Percentiles rank a stretch among this genome's conserved stretches.
These are phyloP conservation scores for Brachystomella parvula DNA, from an alignment of 1,140 invertebrate genomes.

Conservation along the genomic window DNA sequence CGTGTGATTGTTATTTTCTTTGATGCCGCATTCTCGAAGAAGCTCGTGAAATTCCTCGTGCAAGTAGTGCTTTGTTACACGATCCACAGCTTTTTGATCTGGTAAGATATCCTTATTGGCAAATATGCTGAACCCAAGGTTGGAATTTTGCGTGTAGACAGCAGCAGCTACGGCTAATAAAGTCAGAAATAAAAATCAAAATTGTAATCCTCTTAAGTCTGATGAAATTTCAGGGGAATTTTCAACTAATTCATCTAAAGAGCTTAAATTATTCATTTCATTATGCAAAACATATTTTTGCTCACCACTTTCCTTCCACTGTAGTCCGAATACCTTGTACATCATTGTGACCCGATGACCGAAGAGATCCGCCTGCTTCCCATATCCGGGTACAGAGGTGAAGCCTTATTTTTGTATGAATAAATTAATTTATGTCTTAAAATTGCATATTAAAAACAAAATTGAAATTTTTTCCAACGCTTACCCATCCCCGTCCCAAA, in stretches of 20 bases:
- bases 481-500: constrained; percentile 35
- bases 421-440: too few species aligned
- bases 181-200: constrained; percentile 14
- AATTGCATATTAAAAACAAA: too few species aligned
- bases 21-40: constrained; percentile 4
- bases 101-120: constrained; percentile 31
- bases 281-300: background rate
- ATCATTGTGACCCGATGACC: constrained; percentile 26
- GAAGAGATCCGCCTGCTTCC: constrained; percentile 21
- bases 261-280: background rate
- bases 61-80: constrained; percentile 24
- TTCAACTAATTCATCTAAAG: background rate
- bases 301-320: constrained; percentile 35
- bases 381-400: constrained; percentile 30
- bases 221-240: background rate
- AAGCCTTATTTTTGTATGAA: too few species aligned
- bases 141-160: constrained; percentile 29
- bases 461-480: too few species aligned
- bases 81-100: constrained; percentile 26
- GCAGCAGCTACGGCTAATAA: constrained; percentile 29
- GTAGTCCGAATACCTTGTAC: constrained; percentile 35
- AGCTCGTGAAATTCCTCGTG: constrained; percentile 28
- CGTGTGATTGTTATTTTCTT: constrained; percentile 7
- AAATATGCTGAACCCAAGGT: constrained; percentile 26
- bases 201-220: background rate